phyloP scores from a whole-genome alignment of 1,140 invertebrate species.

The Lordiphosa clarofinis region DNA sequence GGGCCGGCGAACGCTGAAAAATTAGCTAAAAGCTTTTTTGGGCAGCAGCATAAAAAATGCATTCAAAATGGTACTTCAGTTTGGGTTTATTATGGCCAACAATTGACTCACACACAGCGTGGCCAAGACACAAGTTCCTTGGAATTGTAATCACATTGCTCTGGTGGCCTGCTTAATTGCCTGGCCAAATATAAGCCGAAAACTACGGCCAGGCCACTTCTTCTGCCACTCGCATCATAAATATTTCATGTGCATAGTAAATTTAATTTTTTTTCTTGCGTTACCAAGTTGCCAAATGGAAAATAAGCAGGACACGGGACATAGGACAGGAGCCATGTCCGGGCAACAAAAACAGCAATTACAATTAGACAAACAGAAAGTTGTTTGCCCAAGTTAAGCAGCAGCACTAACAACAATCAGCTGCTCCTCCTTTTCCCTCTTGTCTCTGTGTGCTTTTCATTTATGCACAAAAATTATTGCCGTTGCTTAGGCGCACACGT shows the following conservation, averaged over 20 bases:
- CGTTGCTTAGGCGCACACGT: conserved; percentile 72
- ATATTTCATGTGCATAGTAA: conserved; percentile 61
- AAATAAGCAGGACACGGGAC: conserved; percentile 33
- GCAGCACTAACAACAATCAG: conserved; percentile 53
- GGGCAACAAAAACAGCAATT: conserved; percentile 69
- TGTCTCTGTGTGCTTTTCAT: conserved; percentile 64
- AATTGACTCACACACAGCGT: conserved; percentile 32
- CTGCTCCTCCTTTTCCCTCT: background rate
- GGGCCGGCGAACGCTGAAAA: conserved; percentile 52
- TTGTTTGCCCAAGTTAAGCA: conserved; percentile 73
- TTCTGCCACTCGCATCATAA: conserved; percentile 35
- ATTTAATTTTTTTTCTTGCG: conserved; percentile 18
- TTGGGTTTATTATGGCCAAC: conserved; percentile 27
- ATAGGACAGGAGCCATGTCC: conserved; percentile 14
- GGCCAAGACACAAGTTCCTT: conserved; percentile 35
- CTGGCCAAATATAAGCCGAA: conserved; percentile 34
- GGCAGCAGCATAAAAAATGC: conserved; percentile 70
- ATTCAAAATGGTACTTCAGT: conserved; percentile 54
- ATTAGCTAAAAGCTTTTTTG: conserved; percentile 76
- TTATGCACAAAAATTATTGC: conserved; percentile 77
- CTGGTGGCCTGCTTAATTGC: conserved; percentile 44
- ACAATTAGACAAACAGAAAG: conserved; percentile 77
- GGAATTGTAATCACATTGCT: conserved; percentile 40
- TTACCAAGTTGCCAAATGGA: conserved; percentile 39
- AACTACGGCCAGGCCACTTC: conserved; percentile 14